A percentile compares a stretch with the other conserved stretches of the same genome.
phyloP scores from a whole-genome alignment of 2,113 vertebrate species.

The Pelvicachromis taeniatus region DNA sequence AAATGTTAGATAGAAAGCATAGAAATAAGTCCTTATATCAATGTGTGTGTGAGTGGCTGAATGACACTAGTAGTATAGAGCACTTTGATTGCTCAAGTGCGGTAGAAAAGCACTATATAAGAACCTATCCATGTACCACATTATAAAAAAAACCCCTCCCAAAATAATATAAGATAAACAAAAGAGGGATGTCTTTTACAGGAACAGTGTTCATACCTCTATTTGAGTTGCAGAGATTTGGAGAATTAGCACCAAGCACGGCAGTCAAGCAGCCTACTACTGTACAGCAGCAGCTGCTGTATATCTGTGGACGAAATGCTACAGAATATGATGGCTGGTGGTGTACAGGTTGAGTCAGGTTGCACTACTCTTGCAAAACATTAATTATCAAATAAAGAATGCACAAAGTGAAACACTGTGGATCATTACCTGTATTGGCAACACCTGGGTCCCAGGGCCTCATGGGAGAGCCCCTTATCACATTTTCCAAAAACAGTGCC shows the following conservation, averaged over 20 bases:
- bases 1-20: not conserved
- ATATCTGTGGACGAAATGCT: not conserved
- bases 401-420: not conserved
- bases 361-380: not conserved
- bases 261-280: not conserved
- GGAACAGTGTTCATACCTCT: not conserved
- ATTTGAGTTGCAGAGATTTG: not conserved
- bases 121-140: not conserved
- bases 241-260: not conserved
- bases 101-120: not conserved
- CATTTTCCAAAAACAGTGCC: not conserved
- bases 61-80: not conserved
- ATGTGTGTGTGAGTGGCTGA: not conserved
- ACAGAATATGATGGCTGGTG: not conserved
- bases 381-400: not conserved
- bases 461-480: not conserved
- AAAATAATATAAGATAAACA: not conserved
- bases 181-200: too few species aligned
- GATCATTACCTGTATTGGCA: not conserved
- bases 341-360: not conserved
- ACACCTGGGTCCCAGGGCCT: not conserved
- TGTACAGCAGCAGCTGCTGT: not conserved
- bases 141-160: not conserved
- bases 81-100: rapidly evolving
- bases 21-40: not conserved